Evolutionary conservation across 2,113 vertebrate genomes (phyloP).

Genomic region (Lates calcarifer): DNA sequence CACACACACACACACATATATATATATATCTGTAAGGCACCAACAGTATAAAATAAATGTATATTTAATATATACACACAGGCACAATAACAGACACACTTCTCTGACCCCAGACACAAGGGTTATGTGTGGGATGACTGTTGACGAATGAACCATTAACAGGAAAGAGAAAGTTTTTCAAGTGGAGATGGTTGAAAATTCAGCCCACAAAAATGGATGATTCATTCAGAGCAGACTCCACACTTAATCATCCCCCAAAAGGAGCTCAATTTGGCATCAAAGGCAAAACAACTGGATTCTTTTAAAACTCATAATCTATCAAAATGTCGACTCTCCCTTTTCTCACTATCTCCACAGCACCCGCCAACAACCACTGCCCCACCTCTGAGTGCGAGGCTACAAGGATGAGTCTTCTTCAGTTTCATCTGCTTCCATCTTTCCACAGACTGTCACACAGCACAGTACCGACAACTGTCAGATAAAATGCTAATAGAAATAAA

Average conservation of each 20-base stretch:
- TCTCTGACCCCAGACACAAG: conserved; percentile 9
- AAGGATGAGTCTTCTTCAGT: conserved; percentile 2
- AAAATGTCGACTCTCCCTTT: conserved; percentile 22
- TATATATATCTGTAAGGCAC: neutral
- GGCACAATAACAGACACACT: conserved; percentile 16
- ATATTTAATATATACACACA: neutral
- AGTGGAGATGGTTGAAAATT: conserved; percentile 18
- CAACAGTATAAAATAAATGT: neutral
- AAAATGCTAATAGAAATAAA: neutral
- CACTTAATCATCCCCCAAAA: conserved; percentile 26
- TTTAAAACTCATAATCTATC: conserved; percentile 20
- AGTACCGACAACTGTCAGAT: neutral
- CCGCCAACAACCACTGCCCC: neutral
- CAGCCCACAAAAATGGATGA: conserved; percentile 33
- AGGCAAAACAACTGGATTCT: conserved; percentile 26
- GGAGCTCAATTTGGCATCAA: conserved; percentile 23
- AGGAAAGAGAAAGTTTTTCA: conserved; percentile 33
- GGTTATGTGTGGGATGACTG: neutral
- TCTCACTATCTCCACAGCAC: conserved; percentile 1
- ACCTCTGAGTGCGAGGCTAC: neutral
- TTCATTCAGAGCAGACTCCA: conserved; percentile 3
- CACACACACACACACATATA: no score
- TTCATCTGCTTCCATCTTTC: conserved; percentile 28
- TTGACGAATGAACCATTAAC: conserved; percentile 8
- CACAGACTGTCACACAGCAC: neutral